A percentile compares a stretch with the other conserved stretches of the same genome.
Conservation (phyloP, 64 coral and sea anemone species). For the Actinia equina region DNA sequence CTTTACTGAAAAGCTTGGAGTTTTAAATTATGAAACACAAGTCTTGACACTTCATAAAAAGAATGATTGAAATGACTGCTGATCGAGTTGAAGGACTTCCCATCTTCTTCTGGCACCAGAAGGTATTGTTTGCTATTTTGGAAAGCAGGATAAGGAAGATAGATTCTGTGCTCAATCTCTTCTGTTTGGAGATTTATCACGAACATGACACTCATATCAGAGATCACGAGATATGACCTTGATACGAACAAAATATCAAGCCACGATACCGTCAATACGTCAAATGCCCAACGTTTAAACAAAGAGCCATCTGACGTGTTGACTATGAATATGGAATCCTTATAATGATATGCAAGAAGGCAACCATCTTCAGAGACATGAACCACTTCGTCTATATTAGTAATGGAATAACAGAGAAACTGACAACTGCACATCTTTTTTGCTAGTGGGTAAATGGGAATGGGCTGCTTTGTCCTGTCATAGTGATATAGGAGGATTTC, state of each 20-base stretch:
- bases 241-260: background rate
- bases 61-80: too few species aligned
- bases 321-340: background rate
- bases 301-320: slow-evolving; percentile 7
- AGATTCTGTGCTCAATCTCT: background rate
- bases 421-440: background rate
- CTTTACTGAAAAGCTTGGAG: too few species aligned
- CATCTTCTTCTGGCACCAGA: too few species aligned
- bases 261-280: background rate
- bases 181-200: background rate
- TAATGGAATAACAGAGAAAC: too few species aligned
- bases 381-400: background rate
- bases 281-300: background rate
- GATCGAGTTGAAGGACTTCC: too few species aligned
- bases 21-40: too few species aligned
- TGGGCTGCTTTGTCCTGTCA: background rate
- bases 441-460: background rate
- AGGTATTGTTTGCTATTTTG: too few species aligned
- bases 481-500: background rate
- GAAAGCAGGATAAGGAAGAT: too few species aligned
- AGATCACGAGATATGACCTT: too few species aligned
- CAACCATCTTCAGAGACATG: background rate
- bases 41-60: too few species aligned
- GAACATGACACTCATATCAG: too few species aligned
- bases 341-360: background rate